Evolutionary conservation across 37 sponge, comb jelly and placozoan genomes (phyloP).

Genomic region (Ianthella basta): DNA sequence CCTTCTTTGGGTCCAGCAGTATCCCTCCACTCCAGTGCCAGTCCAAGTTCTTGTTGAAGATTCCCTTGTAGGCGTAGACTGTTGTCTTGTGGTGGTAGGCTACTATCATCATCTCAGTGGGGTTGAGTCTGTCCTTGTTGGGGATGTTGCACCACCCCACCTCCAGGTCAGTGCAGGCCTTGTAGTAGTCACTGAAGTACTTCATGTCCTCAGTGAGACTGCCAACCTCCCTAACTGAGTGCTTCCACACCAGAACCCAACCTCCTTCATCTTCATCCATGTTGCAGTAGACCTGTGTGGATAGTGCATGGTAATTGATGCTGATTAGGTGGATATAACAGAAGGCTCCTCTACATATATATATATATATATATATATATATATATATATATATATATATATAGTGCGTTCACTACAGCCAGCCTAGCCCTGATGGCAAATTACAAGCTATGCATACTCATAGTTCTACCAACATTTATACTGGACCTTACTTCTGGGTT

Average conservation of each 20-base stretch:
- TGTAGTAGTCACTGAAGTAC: conserved; percentile 4
- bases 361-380: too few species aligned
- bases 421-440: too few species aligned
- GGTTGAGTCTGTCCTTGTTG: conserved; percentile 18
- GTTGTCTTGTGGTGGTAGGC: conserved; percentile 35
- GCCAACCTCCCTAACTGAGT: not conserved
- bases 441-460: too few species aligned
- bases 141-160: conserved; percentile 17
- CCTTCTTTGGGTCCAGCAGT: conserved; percentile 26
- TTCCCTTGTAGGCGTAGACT: conserved; percentile 35
- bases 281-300: conserved; percentile 16
- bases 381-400: too few species aligned
- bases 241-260: conserved; percentile 23
- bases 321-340: too few species aligned
- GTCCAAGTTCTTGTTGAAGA: conserved; percentile 29
- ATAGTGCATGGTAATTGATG: too few species aligned
- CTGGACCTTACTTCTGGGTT: too few species aligned
- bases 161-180: not conserved
- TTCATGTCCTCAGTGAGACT: not conserved
- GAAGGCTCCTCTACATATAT: too few species aligned
- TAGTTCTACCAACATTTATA: too few species aligned
- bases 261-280: conserved; percentile 6
- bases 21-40: conserved; percentile 36
- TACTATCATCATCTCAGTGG: conserved; percentile 28
- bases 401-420: too few species aligned